phyloP scores from a whole-genome alignment of 1,140 invertebrate genomes.

The Hycleus phaleratus region DNA sequence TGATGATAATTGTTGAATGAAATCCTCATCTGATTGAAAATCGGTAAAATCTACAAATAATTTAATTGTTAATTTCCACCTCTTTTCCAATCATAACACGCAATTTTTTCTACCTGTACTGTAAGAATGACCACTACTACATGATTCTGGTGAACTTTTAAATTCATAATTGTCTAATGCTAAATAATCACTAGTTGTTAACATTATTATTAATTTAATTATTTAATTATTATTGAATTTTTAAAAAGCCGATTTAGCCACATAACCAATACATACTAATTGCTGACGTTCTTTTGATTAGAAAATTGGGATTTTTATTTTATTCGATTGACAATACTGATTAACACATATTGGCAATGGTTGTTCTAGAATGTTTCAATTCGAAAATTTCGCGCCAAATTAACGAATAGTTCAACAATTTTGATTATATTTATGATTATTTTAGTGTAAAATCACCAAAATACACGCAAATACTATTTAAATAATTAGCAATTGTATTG shows the following conservation, averaged over 20 bases:
- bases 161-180: constrained; percentile 26
- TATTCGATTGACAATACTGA: too few relatives aligned
- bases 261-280: constrained; percentile 18
- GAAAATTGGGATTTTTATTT: too few relatives aligned
- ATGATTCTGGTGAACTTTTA: constrained; percentile 32
- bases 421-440: too few relatives aligned
- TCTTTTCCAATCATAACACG: not conserved
- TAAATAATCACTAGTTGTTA: constrained; percentile 13
- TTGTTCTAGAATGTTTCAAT: too few relatives aligned
- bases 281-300: too few relatives aligned
- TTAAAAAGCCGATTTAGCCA: not conserved
- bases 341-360: too few relatives aligned
- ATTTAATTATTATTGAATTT: constrained; percentile 1
- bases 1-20: constrained; percentile 33
- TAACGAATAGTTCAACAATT: too few relatives aligned
- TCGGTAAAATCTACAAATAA: constrained; percentile 23
- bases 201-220: constrained; percentile 12
- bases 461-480: too few relatives aligned
- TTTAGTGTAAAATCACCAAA: too few relatives aligned
- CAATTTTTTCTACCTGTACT: constrained; percentile 22
- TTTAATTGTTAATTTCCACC: too few relatives aligned
- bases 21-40: constrained; percentile 34
- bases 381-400: too few relatives aligned
- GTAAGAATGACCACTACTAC: constrained; percentile 24
- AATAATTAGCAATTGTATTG: too few relatives aligned